Conservation (phyloP, 2,888 invertebrate genomes). For the Xanthia togata region DNA sequence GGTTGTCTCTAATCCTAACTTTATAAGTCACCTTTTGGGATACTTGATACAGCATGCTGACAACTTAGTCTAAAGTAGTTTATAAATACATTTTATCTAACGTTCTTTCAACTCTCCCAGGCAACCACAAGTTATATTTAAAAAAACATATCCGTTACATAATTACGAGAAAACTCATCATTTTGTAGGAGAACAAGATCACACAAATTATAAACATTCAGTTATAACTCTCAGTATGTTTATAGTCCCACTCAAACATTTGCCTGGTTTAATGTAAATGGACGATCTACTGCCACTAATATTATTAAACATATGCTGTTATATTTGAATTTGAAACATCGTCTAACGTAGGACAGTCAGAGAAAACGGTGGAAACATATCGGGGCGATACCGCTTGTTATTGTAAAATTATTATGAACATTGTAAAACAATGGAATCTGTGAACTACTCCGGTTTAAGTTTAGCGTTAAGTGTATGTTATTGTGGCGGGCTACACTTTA, state of each 20-base stretch:
- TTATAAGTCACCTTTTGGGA: neutral
- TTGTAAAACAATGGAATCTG: slow-evolving; percentile 74
- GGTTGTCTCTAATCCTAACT: neutral
- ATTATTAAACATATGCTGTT: slow-evolving; percentile 85
- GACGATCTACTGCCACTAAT: slow-evolving; percentile 69
- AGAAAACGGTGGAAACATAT: slow-evolving; percentile 68
- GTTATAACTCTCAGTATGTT: slow-evolving; percentile 69
- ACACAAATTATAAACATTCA: slow-evolving; percentile 64
- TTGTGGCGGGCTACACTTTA: slow-evolving; percentile 12
- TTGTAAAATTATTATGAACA: slow-evolving; percentile 72
- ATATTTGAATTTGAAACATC: slow-evolving; percentile 85
- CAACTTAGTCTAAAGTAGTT: neutral
- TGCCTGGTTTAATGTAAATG: slow-evolving; percentile 79
- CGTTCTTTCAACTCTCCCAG: neutral
- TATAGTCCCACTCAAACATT: slow-evolving; percentile 75
- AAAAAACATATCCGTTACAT: slow-evolving; percentile 41
- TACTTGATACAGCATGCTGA: neutral
- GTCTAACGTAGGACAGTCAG: slow-evolving; percentile 77
- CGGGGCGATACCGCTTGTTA: slow-evolving; percentile 62
- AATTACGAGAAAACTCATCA: slow-evolving; percentile 63
- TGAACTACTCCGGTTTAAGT: slow-evolving; percentile 40
- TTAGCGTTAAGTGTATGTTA: slow-evolving; percentile 29
- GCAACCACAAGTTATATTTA: neutral
- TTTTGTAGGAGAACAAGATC: slow-evolving; percentile 66
- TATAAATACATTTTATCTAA: slow-evolving; percentile 13